phyloP scores from a whole-genome alignment of 2,888 invertebrate species.

The Tiliacea aurago region DNA sequence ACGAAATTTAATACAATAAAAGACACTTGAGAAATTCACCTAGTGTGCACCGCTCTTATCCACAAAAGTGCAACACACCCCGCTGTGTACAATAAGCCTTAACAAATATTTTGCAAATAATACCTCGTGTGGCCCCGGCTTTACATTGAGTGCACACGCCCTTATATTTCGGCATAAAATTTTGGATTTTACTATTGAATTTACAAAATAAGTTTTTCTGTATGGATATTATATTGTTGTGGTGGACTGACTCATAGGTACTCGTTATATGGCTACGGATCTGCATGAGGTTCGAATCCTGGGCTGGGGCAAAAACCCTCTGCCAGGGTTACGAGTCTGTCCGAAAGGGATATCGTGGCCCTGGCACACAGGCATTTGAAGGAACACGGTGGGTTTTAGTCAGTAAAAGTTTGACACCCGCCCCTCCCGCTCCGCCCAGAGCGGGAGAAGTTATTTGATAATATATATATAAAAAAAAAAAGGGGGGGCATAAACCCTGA shows the following conservation, averaged over 20 bases:
- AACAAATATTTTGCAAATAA: conserved; percentile 67
- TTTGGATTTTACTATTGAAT: conserved; percentile 6
- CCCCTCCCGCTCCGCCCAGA: no score
- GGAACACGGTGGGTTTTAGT: no score
- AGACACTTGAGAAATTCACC: no score
- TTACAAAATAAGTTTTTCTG: not conserved
- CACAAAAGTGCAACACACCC: conserved; percentile 64
- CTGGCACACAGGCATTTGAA: no score
- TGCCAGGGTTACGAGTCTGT: no score
- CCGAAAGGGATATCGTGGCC: no score
- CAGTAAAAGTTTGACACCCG: no score
- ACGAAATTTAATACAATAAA: no score
- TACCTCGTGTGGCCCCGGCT: conserved; percentile 43
- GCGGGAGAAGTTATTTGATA: no score
- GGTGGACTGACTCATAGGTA: not conserved
- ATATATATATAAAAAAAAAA: no score
- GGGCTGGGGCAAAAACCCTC: not conserved
- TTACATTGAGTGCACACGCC: conserved; percentile 38
- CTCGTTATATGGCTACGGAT: not conserved
- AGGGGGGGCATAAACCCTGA: no score
- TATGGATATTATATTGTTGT: not conserved
- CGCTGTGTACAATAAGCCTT: conserved; percentile 56
- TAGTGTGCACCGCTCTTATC: conserved; percentile 19
- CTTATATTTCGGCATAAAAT: conserved; percentile 4
- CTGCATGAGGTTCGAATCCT: not conserved